These are phyloP conservation scores for Notospermus geniculatus DNA, from an alignment of 1,140 invertebrate species.

Conservation along the genomic window DNA sequence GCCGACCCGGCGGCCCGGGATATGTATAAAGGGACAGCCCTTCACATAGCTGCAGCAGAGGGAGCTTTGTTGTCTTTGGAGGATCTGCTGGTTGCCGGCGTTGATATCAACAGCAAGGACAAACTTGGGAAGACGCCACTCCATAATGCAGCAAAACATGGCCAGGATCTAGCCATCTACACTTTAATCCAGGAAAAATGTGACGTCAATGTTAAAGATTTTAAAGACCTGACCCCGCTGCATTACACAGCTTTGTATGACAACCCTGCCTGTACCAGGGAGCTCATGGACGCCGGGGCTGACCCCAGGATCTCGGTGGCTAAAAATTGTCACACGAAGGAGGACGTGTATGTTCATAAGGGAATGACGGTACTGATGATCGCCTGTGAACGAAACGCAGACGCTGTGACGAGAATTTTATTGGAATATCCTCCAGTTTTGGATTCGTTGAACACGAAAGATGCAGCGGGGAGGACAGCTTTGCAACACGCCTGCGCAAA, in stretches of 20 bases:
- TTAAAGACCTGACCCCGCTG: conserved; percentile 2
- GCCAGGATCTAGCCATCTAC: not conserved
- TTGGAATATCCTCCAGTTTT: not conserved
- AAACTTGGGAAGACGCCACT: not conserved
- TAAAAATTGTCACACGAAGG: not conserved
- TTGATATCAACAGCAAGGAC: not conserved
- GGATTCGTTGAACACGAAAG: not conserved
- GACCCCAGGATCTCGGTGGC: not conserved
- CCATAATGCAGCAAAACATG: not conserved
- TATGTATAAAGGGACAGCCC: not conserved
- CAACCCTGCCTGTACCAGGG: not conserved
- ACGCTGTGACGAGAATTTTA: not conserved
- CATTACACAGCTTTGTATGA: conserved; percentile 1
- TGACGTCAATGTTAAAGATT: not conserved
- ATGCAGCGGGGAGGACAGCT: not conserved
- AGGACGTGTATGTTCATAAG: not conserved
- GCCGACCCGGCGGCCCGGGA: not conserved
- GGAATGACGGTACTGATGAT: conserved; percentile 1
- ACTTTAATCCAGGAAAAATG: not conserved
- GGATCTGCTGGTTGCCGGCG: not conserved
- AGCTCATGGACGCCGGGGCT: not conserved
- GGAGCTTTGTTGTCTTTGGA: not conserved
- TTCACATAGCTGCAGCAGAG: not conserved
- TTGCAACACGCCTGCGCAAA: conserved; percentile 1
- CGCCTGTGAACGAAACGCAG: not conserved